Conservation (phyloP, 2,888 invertebrate genomes). For the Apotomis turbidana region DNA sequence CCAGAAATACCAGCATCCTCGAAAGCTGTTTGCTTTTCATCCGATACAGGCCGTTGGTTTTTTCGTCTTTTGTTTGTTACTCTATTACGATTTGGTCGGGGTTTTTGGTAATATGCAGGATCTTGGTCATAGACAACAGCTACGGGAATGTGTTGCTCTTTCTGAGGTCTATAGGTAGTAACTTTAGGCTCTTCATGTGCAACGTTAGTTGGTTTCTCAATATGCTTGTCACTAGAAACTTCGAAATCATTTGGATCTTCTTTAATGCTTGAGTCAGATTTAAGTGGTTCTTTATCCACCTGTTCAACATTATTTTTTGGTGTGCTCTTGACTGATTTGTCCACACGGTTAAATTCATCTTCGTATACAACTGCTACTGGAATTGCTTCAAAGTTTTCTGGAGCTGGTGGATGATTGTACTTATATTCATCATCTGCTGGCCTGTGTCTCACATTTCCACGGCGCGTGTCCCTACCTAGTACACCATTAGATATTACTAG, state of each 20-base stretch:
- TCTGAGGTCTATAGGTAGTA: conserved; percentile 41
- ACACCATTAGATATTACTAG: conserved; percentile 46
- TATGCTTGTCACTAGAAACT: neutral
- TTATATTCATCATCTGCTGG: conserved; percentile 38
- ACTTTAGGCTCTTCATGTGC: conserved; percentile 14
- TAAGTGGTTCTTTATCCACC: conserved; percentile 50
- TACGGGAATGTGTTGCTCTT: conserved; percentile 50
- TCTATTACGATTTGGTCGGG: neutral
- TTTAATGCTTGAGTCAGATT: conserved; percentile 27
- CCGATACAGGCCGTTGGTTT: neutral
- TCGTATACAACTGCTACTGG: conserved; percentile 47
- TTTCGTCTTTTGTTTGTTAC: conserved; percentile 23
- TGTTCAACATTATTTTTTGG: neutral
- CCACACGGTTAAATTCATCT: conserved; percentile 43
- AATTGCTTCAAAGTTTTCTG: conserved; percentile 50
- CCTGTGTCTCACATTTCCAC: conserved; percentile 40
- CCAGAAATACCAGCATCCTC: conserved; percentile 15
- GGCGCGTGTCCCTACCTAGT: conserved; percentile 46
- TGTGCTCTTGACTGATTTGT: conserved; percentile 34
- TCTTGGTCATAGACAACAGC: conserved; percentile 50
- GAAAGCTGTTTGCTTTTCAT: conserved; percentile 22
- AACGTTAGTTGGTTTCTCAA: neutral
- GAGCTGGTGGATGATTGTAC: conserved; percentile 58
- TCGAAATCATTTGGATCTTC: neutral
- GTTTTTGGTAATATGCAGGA: conserved; percentile 9